Evolutionary conservation across 2,888 invertebrate genomes (phyloP).

Genomic region (Trichogramma dendrolimi): DNA sequence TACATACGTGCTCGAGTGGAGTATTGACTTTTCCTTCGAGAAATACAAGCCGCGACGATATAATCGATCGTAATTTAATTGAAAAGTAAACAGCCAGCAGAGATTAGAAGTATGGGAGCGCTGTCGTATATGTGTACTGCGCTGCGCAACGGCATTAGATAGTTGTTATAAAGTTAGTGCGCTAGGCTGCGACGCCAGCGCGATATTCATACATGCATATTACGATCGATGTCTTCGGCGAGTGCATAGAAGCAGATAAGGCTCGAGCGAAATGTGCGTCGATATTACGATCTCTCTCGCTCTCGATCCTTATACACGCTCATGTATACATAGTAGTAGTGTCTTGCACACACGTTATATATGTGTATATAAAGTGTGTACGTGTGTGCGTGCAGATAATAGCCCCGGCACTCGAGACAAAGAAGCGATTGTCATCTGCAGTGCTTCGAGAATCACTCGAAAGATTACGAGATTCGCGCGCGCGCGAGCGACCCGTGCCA

Average conservation of each 20-base stretch:
- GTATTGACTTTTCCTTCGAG: slow-evolving; percentile 6
- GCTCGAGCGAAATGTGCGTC: too few relatives aligned
- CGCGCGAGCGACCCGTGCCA: slow-evolving; percentile 15
- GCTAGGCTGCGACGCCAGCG: too few relatives aligned
- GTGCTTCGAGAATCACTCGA: slow-evolving; percentile 12
- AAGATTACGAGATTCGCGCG: slow-evolving; percentile 22
- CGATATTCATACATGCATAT: too few relatives aligned
- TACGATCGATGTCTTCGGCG: too few relatives aligned
- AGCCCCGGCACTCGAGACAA: neutral
- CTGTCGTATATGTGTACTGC: neutral
- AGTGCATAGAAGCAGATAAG: too few relatives aligned
- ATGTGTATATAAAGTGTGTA: too few relatives aligned
- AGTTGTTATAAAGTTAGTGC: too few relatives aligned
- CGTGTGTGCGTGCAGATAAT: too few relatives aligned
- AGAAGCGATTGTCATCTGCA: slow-evolving; percentile 24
- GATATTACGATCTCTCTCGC: too few relatives aligned
- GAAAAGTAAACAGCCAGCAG: slow-evolving; percentile 22
- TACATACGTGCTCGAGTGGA: neutral
- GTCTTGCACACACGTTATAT: too few relatives aligned
- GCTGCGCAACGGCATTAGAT: too few relatives aligned
- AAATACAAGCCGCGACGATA: neutral
- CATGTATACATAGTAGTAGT: slow-evolving; percentile 1
- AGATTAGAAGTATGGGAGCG: neutral
- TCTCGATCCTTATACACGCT: slow-evolving; percentile 11
- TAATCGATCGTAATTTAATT: slow-evolving; percentile 24